Base-by-base conservation (phyloP, 2,888 invertebrate genomes). In the Eretmocerus hayati region DNA sequence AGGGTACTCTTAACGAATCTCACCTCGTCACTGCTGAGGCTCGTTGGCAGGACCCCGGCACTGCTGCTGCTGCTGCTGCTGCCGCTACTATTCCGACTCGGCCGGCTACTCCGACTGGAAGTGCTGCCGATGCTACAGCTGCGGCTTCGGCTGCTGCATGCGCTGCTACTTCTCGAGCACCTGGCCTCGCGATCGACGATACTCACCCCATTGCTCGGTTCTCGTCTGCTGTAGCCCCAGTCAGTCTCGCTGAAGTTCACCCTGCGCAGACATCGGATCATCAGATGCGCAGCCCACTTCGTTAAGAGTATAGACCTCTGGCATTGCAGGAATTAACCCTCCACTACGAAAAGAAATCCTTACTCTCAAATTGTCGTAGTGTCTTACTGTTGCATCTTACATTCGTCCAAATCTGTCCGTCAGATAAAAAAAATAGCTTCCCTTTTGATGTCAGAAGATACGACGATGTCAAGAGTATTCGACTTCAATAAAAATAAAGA, bases 21-120 rank as follows among this genome's bases (percentile, higher is more conserved):
- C 82, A 84, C 83, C 68, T 84, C 84, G 64, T 84, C 83, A 18
- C 71, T 71, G 35, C 72, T 73, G 4, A 69, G 67, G 45, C 37
- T 48, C 31, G 42, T 21, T 9, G 42, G 41, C 26, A 43, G 38
- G 55, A 52, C 52, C 26, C 56, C 57, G 40, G 31, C 20, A 4
- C 74, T 75, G 55, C 72, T 71, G 16, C 73, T 71, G 30, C 72
- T 74, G 2, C 71, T 68, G 19, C 48, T 43, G 32, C 44, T 55
- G 48, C 15, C 58, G 59, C 31, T 58, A 55, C 44, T 45, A 31
- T 21, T 21, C n/a, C 46, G 20, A 3, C 22, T 21, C 9, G 6
- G 11, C n/a, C 16, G 21, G 23, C 15, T 45, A 11, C 42, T 47
- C 39, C 46, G 38, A 41, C 43, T 19, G 31, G 8, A 50, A 54